These are phyloP conservation scores for Brassicogethes aeneus DNA, from an alignment of 2,888 invertebrate genomes.

Conservation along the genomic window DNA sequence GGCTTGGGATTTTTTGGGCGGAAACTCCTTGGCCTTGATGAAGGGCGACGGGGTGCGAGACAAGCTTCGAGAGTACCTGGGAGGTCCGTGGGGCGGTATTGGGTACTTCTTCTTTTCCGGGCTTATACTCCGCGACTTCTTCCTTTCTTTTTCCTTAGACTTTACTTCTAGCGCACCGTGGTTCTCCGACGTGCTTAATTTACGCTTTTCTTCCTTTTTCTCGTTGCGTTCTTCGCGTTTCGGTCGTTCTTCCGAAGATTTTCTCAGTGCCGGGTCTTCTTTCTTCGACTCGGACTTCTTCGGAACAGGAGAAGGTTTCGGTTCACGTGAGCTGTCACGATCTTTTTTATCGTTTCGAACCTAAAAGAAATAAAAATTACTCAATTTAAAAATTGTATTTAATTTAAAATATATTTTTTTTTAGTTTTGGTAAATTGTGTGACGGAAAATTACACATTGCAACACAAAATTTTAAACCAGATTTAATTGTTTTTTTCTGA, in stretches of 20 bases:
- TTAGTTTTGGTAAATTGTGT: too few relatives aligned
- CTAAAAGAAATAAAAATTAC: too few relatives aligned
- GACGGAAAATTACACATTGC: too few relatives aligned
- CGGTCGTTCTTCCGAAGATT: conserved; percentile 18
- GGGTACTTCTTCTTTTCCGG: conserved; percentile 31
- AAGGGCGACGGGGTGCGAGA: conserved; percentile 84
- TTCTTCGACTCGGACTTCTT: conserved; percentile 15
- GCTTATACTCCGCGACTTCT: conserved; percentile 35
- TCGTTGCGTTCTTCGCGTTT: conserved; percentile 14
- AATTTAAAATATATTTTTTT: too few relatives aligned
- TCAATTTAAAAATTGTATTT: too few relatives aligned
- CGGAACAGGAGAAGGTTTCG: neutral
- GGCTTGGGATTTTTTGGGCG: conserved; percentile 36
- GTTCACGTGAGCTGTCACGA: neutral
- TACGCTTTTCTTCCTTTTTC: conserved; percentile 21
- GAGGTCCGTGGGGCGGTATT: conserved; percentile 39
- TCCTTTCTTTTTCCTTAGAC: conserved; percentile 29
- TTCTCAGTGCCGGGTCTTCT: conserved; percentile 31
- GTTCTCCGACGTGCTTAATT: conserved; percentile 23
- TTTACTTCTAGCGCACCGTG: conserved; percentile 21
- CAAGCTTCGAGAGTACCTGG: conserved; percentile 61
- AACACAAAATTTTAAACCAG: too few relatives aligned
- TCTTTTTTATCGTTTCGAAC: neutral
- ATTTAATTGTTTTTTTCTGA: too few relatives aligned
- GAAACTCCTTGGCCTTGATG: conserved; percentile 59